These are phyloP conservation scores for Coturnix japonica DNA, from an alignment of 2,113 vertebrate species.

Conservation along the genomic window DNA sequence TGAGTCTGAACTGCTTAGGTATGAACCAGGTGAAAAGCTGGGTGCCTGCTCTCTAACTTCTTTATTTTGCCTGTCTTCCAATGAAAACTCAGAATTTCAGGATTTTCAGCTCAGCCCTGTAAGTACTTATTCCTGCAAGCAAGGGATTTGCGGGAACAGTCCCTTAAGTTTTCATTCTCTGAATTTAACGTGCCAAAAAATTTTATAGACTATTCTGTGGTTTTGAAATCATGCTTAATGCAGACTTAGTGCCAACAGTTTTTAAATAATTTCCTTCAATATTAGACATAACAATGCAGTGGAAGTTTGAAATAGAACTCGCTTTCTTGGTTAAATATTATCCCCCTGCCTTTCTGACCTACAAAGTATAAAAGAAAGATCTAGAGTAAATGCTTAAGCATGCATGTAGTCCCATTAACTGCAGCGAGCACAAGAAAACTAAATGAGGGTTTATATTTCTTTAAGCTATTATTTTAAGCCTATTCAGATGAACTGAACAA, in stretches of 20 bases:
- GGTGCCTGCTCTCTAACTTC: not conserved
- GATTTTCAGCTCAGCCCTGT: slow-evolving; percentile 15
- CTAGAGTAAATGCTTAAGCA: slow-evolving; percentile 17
- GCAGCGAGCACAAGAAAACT: slow-evolving; percentile 13
- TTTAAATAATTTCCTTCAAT: slow-evolving; percentile 53
- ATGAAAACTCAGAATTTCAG: not conserved
- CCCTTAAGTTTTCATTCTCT: not conserved
- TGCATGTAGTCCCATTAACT: not conserved
- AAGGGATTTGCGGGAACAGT: slow-evolving; percentile 8
- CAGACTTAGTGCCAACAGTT: not conserved
- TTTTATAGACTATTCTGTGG: slow-evolving; percentile 23
- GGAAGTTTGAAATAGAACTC: slow-evolving; percentile 30
- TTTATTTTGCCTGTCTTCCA: not conserved
- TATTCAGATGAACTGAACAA: not conserved
- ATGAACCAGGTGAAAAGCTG: not conserved
- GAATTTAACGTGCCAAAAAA: slow-evolving; percentile 2
- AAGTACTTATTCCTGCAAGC: not conserved
- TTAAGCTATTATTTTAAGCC: not conserved
- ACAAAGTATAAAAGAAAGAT: not conserved
- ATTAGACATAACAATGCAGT: not conserved
- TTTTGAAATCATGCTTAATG: slow-evolving; percentile 23
- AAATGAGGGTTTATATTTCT: not conserved
- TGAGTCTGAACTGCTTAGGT: not conserved
- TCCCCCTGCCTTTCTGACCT: slow-evolving; percentile 17
- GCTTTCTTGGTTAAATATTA: slow-evolving; percentile 44